These are phyloP conservation scores for Anser cygnoides DNA, from an alignment of 2,113 vertebrate species.

Conservation along the genomic window DNA sequence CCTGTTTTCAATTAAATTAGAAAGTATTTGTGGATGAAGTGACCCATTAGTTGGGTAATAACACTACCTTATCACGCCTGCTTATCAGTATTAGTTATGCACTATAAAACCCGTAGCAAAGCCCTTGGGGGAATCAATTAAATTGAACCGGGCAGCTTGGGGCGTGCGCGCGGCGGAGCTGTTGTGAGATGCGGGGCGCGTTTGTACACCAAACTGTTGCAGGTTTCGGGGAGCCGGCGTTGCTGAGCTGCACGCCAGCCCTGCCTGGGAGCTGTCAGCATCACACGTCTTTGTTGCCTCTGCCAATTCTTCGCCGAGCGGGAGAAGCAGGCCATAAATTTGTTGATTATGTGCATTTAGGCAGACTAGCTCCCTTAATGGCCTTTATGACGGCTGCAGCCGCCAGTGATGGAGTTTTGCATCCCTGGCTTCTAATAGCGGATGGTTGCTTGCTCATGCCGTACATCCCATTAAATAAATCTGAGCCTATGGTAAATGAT, in stretches of 20 bases:
- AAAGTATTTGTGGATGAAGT: conserved; percentile 59
- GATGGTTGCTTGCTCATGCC: neutral
- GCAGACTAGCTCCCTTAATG: conserved; percentile 57
- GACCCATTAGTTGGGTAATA: conserved; percentile 67
- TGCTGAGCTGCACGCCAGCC: neutral
- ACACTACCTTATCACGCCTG: conserved; percentile 61
- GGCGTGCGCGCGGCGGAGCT: neutral
- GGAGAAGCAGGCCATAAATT: conserved; percentile 64
- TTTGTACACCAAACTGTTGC: neutral
- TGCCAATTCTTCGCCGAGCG: neutral
- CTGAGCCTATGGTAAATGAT: neutral
- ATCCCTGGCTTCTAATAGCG: conserved; percentile 2
- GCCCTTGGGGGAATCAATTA: conserved; percentile 56
- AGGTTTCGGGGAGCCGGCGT: neutral
- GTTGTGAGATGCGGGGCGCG: fast-evolving
- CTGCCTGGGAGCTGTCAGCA: conserved; percentile 17
- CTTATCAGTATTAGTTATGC: conserved; percentile 75
- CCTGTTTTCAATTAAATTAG: conserved; percentile 66
- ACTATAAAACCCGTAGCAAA: conserved; percentile 62
- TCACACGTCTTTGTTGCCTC: neutral
- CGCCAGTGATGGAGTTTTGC: conserved; percentile 37
- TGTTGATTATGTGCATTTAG: conserved; percentile 65
- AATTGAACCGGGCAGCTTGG: neutral
- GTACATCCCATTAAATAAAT: conserved; percentile 45
- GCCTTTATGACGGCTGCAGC: conserved; percentile 45